Evolutionary conservation across 2,797 vertebrate genomes (phyloP).

Genomic region (Naso thynnoides): DNA sequence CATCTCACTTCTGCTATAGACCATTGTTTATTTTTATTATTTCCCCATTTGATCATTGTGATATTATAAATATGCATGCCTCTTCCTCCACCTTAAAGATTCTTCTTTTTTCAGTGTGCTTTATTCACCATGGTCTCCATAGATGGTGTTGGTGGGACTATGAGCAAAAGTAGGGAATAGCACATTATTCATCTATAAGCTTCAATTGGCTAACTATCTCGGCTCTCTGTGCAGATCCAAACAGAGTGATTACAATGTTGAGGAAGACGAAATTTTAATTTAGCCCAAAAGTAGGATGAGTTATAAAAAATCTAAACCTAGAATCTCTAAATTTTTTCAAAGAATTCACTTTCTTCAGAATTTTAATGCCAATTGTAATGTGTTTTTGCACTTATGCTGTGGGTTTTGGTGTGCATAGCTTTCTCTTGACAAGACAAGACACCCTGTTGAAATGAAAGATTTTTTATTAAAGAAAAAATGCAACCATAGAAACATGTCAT

Average conservation of each 20-base stretch:
- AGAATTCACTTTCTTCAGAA: not conserved
- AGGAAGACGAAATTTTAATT: not conserved
- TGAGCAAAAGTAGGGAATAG: not conserved
- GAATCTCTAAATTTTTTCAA: not conserved
- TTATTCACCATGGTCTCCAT: not conserved
- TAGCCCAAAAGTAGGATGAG: not conserved
- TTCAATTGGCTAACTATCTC: not conserved
- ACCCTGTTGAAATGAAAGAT: not conserved
- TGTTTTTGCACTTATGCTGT: not conserved
- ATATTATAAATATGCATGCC: not conserved
- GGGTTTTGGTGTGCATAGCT: not conserved
- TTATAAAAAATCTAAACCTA: not conserved
- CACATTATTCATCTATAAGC: constrained; percentile 3
- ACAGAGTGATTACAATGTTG: not conserved
- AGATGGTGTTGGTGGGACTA: not conserved
- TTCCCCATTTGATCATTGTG: not conserved
- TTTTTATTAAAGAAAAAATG: not conserved
- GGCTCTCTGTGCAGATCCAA: not conserved
- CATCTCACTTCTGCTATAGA: not conserved
- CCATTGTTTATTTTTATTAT: not conserved
- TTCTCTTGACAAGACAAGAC: not conserved
- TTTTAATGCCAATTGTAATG: not conserved
- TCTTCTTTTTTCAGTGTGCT: not conserved
- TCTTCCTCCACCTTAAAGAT: not conserved
- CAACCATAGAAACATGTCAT: not conserved